Base-by-base conservation (phyloP, 2,113 vertebrate genomes). In the Gallinago jamesoni region DNA sequence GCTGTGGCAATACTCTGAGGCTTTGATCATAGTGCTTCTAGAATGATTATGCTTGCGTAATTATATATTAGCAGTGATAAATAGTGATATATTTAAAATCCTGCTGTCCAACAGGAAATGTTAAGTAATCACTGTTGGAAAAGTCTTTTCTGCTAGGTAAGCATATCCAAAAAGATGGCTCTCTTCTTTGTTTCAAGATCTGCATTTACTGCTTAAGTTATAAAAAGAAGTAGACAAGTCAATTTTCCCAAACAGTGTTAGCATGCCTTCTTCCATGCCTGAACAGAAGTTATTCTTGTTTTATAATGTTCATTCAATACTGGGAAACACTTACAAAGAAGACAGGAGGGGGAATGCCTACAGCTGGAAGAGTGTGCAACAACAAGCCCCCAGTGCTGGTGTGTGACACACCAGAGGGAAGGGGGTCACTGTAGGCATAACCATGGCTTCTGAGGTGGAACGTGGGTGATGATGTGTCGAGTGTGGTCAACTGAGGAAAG, bases 321-420 rank as follows among this genome's bases (percentile, higher is more conserved):
- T 57, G 2, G 3, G 17, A 74, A 53, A 20, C 23, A 9, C 43
- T 90, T 68, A 24, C 18, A 56, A 56, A 50, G 50, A 41, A 13
- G 37, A n/a, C 12, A 41, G 45, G 4, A 0, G 0, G 80, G n/a
- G 41, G 30, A 76, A 64, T 41, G 63, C 55, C 62, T 84, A 27
- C 45, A 64, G 33, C 18, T 16, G 59, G 35, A 72, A 47, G 7
- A 27, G 14, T 30, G n/a, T 68, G 16, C 27, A 50, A 14, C 24
- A 67, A 37, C 3, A 72, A 91, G 53, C 7, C 35, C 24, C 3
- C 2, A 21, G 35, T 66, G 50, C 30, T 84, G 39, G 14, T 20
- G 8, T 47, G 6, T 37, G 39, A 31, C 14, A 8, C 24, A 18
- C 48, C 22, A 13, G 28, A 63, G 31, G 39, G 35, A 41, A 79